phyloP scores from a whole-genome alignment of 2,113 vertebrate genomes.

The Grus americana region DNA sequence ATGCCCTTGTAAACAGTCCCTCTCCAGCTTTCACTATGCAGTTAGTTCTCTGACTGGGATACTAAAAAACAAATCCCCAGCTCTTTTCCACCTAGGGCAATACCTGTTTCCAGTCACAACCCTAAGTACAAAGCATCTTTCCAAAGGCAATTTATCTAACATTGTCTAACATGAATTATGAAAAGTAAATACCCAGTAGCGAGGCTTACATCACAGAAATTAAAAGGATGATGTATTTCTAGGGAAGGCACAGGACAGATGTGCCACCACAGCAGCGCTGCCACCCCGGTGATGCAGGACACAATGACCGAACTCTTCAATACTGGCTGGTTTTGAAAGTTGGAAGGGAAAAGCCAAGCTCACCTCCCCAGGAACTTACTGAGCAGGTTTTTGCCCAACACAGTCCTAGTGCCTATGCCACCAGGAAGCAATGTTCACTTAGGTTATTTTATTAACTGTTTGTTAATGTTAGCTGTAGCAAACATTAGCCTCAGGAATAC shows the following conservation, averaged over 20 bases:
- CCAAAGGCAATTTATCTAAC: not conserved
- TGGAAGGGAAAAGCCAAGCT: not conserved
- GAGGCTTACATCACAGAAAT: not conserved
- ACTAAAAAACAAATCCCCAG: not conserved
- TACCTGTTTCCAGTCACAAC: not conserved
- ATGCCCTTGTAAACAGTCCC: too few relatives aligned
- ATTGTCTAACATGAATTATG: not conserved
- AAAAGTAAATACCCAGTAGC: not conserved
- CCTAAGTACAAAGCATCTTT: not conserved
- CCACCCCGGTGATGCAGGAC: not conserved
- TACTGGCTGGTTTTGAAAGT: not conserved
- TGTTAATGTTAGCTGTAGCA: not conserved
- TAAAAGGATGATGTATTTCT: not conserved
- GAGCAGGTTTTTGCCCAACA: not conserved
- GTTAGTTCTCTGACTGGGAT: not conserved
- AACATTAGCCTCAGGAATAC: not conserved
- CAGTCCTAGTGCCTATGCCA: not conserved
- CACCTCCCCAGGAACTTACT: not conserved
- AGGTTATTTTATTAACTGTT: not conserved
- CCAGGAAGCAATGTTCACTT: not conserved
- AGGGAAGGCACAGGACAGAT: not conserved
- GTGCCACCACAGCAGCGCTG: not conserved
- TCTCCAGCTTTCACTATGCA: too few relatives aligned
- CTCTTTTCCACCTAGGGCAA: not conserved
- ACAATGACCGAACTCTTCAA: not conserved